Conservation (phyloP, 2,113 vertebrate species). For the Percopsis transmontana region DNA sequence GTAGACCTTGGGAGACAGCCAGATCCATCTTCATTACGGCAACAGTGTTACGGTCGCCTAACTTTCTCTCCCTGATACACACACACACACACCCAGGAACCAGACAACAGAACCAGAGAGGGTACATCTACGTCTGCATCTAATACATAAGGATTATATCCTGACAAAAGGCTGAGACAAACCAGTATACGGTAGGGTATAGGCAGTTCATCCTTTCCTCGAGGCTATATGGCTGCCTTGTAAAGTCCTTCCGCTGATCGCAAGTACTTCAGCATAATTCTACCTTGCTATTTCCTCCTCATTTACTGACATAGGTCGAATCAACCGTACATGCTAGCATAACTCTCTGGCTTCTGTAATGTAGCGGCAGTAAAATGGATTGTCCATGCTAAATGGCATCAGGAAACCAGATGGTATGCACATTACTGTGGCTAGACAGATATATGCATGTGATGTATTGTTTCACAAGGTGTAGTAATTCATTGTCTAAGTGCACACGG, state of each 20-base stretch:
- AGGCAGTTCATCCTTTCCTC: constrained; percentile 11
- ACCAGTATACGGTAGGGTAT: constrained; percentile 58
- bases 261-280: neutral
- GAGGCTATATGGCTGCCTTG: constrained; percentile 25
- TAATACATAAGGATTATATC: constrained; percentile 45
- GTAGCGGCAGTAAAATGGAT: constrained; percentile 49
- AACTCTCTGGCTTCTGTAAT: constrained; percentile 7
- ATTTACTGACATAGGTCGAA: too few species aligned
- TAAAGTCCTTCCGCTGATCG: constrained; percentile 15
- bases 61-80: constrained; percentile 26
- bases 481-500: constrained; percentile 19
- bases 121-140: constrained; percentile 28
- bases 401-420: constrained; percentile 52
- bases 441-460: constrained; percentile 42
- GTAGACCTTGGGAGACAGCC: constrained; percentile 9
- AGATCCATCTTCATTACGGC: constrained; percentile 55
- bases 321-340: neutral
- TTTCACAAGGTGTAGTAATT: constrained; percentile 46
- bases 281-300: constrained; percentile 5
- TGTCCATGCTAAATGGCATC: constrained; percentile 36
- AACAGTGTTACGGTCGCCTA: constrained; percentile 25
- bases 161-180: constrained; percentile 56
- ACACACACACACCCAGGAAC: neutral
- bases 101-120: constrained; percentile 26
- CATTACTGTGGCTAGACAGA: constrained; percentile 40